phyloP scores from a whole-genome alignment of 2,113 vertebrate species.

The Glaucidium brasilianum region DNA sequence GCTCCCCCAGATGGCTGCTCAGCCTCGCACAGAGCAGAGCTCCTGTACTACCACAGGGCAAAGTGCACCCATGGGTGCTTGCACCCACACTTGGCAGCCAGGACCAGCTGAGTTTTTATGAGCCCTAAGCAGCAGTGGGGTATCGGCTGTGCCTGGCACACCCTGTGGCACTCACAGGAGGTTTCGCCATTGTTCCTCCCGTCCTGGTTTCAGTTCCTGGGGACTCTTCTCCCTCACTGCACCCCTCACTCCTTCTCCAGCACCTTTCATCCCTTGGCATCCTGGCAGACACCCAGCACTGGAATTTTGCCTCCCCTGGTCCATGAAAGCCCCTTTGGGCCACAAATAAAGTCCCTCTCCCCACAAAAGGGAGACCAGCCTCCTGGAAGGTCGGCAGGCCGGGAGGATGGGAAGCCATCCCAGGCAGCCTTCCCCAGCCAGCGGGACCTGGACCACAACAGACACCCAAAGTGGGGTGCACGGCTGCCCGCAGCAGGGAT shows the following conservation, averaged over 20 bases:
- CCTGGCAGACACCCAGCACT: neutral
- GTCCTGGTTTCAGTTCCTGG: neutral
- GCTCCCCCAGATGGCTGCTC: neutral
- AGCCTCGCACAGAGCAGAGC: neutral
- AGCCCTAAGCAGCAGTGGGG: fast-evolving
- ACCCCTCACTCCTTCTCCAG: neutral
- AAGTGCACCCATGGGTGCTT: neutral
- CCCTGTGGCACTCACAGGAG: neutral
- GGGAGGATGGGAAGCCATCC: neutral
- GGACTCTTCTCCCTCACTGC: neutral
- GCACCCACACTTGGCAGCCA: fast-evolving
- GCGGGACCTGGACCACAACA: fast-evolving
- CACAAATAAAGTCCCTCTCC: neutral
- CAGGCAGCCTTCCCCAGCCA: neutral
- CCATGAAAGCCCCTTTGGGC: neutral
- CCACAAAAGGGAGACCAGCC: fast-evolving
- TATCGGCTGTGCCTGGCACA: neutral
- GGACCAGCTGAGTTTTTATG: neutral
- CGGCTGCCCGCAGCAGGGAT: fast-evolving
- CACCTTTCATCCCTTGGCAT: neutral
- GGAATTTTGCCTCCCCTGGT: neutral
- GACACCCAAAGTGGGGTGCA: neutral
- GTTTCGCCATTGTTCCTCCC: neutral
- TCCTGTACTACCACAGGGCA: neutral
- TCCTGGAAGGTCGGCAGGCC: neutral